phyloP scores from a whole-genome alignment of 2,113 vertebrate genomes.

The Melospiza melodia region DNA sequence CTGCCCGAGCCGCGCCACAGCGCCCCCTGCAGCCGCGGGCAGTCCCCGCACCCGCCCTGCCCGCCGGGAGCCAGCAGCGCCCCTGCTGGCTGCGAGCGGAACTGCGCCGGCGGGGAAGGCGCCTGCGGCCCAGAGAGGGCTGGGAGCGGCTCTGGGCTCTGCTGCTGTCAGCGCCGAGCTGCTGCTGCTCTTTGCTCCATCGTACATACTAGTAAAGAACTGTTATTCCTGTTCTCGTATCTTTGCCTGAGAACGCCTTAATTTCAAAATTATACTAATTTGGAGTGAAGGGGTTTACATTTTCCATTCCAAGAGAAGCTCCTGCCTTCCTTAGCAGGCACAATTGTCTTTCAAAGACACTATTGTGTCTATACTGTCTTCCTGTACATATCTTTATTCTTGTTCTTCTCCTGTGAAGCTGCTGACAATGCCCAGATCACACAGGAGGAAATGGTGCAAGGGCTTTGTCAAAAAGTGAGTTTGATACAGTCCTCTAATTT shows the following conservation, averaged over 20 bases:
- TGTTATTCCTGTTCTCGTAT: background rate
- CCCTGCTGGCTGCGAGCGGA: background rate
- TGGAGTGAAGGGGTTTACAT: rapidly evolving
- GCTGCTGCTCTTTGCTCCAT: background rate
- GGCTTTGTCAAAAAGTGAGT: background rate
- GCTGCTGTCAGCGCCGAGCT: background rate
- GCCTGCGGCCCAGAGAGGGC: too few relatives aligned
- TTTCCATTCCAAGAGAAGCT: background rate
- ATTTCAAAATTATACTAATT: background rate
- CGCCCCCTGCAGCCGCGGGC: too few relatives aligned
- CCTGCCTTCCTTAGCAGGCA: background rate
- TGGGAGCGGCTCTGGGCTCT: too few relatives aligned
- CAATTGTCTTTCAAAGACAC: background rate
- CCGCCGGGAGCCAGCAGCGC: background rate
- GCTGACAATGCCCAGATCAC: background rate
- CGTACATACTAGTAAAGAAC: background rate
- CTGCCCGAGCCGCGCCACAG: too few relatives aligned
- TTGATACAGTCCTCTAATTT: background rate
- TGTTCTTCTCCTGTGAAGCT: background rate
- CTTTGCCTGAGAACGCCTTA: background rate
- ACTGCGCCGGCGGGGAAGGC: background rate
- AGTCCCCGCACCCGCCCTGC: too few relatives aligned
- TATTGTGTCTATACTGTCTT: background rate
- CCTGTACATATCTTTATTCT: background rate
- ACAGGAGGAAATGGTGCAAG: background rate